A percentile compares a stretch with the other conserved stretches of the same genome.
Evolutionary conservation across 2,797 vertebrate genomes (phyloP).

Genomic region (Danio jaintianensis): DNA sequence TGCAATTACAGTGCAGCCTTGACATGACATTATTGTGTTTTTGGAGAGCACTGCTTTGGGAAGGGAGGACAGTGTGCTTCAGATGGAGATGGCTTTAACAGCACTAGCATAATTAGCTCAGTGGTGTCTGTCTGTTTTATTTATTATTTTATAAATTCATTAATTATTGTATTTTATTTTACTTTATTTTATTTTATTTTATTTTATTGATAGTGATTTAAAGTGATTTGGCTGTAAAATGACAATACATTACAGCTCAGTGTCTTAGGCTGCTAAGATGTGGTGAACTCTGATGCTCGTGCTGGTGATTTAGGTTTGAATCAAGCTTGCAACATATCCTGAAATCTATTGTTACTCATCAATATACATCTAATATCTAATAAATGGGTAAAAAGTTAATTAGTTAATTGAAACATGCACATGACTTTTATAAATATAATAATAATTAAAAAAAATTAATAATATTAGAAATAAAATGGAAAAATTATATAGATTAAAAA

Average conservation of each 20-base stretch:
- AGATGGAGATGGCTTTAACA: slow-evolving; percentile 5
- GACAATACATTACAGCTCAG: background rate
- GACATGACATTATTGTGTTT: slow-evolving; percentile 41
- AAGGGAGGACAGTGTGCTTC: slow-evolving; percentile 40
- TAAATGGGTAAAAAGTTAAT: too few relatives aligned
- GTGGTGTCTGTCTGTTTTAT: background rate
- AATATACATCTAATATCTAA: background rate
- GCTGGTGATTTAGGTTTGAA: background rate
- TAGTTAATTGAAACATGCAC: too few relatives aligned
- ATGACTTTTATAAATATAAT: too few relatives aligned
- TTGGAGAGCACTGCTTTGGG: slow-evolving; percentile 18
- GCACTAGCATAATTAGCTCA: slow-evolving; percentile 34
- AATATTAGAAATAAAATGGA: too few relatives aligned
- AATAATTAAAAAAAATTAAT: too few relatives aligned
- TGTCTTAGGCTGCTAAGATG: background rate
- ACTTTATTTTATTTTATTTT: too few relatives aligned
- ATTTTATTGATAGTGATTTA: too few relatives aligned
- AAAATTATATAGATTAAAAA: too few relatives aligned
- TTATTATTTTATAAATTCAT: too few relatives aligned
- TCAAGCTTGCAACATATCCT: background rate
- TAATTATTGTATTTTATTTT: too few relatives aligned
- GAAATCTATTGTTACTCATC: background rate
- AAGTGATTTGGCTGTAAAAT: background rate
- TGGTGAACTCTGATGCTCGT: background rate
- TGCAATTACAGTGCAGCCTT: slow-evolving; percentile 40